A percentile compares a stretch with the other conserved stretches of the same genome.
Conservation (phyloP, 2,113 vertebrate species). For the Cyprichromis sp. region DNA sequence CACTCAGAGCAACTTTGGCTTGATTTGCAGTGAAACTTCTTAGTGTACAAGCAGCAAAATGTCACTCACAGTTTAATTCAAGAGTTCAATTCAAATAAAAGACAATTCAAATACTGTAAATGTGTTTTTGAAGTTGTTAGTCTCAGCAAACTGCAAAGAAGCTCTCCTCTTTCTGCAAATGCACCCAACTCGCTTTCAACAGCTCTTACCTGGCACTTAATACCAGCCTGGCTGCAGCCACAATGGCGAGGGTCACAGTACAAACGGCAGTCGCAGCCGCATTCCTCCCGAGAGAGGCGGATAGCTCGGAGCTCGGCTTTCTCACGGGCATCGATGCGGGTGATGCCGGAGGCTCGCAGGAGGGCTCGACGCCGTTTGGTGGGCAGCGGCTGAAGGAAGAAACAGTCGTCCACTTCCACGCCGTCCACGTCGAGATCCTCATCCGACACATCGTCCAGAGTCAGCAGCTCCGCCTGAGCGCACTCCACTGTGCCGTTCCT, state of each 20-base stretch:
- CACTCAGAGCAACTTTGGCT: not conserved
- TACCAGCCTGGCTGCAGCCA: slow-evolving; percentile 94
- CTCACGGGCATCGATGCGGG: slow-evolving; percentile 90
- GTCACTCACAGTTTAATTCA: not conserved
- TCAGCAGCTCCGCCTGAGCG: slow-evolving; percentile 85
- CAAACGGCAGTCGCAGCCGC: slow-evolving; percentile 92
- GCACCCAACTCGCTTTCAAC: not conserved
- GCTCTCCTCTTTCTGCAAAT: not conserved
- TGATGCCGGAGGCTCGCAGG: slow-evolving; percentile 87
- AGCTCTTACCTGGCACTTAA: slow-evolving; percentile 86
- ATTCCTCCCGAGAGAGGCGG: slow-evolving; percentile 91
- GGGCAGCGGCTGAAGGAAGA: slow-evolving; percentile 94
- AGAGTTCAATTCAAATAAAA: not conserved
- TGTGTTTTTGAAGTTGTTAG: not conserved
- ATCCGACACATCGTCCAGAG: slow-evolving; percentile 90
- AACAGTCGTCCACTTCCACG: slow-evolving; percentile 94
- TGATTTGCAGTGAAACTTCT: not conserved
- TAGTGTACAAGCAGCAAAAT: not conserved
- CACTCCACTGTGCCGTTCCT: slow-evolving; percentile 91
- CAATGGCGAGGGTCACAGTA: slow-evolving; percentile 93
- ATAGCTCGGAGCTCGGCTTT: slow-evolving; percentile 91
- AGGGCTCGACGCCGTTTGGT: slow-evolving; percentile 90
- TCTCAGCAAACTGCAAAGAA: not conserved
- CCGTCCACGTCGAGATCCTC: slow-evolving; percentile 92
- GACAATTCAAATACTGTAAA: not conserved